These are phyloP conservation scores for Thunnus maccoyii DNA, from an alignment of 2,113 vertebrate species.

Conservation along the genomic window DNA sequence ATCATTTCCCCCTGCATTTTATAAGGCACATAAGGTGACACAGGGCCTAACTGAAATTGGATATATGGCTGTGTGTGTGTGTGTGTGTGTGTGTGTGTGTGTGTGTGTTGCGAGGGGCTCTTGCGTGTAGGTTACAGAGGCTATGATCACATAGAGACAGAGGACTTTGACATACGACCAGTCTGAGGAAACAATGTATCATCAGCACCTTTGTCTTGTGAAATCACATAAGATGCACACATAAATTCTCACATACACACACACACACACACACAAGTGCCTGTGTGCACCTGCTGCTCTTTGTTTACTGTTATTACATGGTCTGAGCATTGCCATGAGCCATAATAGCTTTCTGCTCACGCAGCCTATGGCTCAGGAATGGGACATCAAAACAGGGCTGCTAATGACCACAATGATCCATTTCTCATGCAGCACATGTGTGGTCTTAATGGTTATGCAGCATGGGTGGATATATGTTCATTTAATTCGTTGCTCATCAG, in stretches of 20 bases:
- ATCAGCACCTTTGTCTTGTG: constrained; percentile 26
- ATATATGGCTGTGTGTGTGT: constrained; percentile 42
- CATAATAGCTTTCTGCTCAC: constrained; percentile 25
- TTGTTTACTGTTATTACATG: constrained; percentile 26
- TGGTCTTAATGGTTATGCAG: constrained; percentile 39
- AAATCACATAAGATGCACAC: constrained; percentile 28
- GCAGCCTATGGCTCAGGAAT: constrained; percentile 9
- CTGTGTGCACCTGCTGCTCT: constrained; percentile 24
- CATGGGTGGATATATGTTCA: constrained; percentile 38
- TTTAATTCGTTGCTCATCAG: constrained; percentile 53
- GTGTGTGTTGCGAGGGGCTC: not conserved
- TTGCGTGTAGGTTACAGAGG: constrained; percentile 35
- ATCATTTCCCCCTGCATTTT: constrained; percentile 39
- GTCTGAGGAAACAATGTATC: constrained; percentile 26
- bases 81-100: not conserved
- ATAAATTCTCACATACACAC: not conserved
- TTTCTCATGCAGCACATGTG: constrained; percentile 54
- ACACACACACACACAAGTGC: not conserved
- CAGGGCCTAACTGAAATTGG: constrained; percentile 45
- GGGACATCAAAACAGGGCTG: not conserved
- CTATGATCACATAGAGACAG: constrained; percentile 33
- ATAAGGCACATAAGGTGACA: constrained; percentile 50
- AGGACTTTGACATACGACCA: constrained; percentile 40
- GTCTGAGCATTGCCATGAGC: constrained; percentile 7
- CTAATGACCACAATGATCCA: constrained; percentile 49